Base-by-base conservation (phyloP, 2,797 vertebrate genomes). In the Stomatorhinus walkeri region DNA sequence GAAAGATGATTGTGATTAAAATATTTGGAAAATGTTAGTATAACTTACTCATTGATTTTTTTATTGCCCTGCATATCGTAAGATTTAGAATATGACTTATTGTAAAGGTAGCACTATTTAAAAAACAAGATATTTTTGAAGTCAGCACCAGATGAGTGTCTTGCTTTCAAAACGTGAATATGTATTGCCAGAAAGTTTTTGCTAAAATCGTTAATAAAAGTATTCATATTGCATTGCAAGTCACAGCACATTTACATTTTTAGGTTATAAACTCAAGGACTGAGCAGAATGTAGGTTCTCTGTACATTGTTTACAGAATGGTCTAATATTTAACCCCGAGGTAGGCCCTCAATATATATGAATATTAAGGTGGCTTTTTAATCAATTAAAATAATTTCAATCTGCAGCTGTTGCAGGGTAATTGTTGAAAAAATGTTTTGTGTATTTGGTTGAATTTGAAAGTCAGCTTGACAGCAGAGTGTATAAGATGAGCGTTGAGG, bases 221-320 rank as follows among this genome's bases (percentile, higher is more conserved):
- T 9, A 43, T 43, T 46, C 5, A 8, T n/a, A 46, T 81, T 46
- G 28, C 36, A 81, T 81, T 36, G 68, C 46, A 36, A 6, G 10
- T 51, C 46, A 14, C 40, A 43, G 76, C 28, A n/a, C 22, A 52
- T 85, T 85, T 89, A 16, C 68, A 72, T 0, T 43, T 89, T 85
- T 36, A 59, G 46, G 64, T 46, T 88, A 24, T 84, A 43, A 24
- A 54, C 19, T 28, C 46, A 10, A 76, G 28, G 22, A 79, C 59
- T 51, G 32, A 51, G 68, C 49, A 76, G 48, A 52, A 76, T 79
- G 46, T 28, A 61, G 28, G 9, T 51, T 61, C 16, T 49, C 40
- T 59, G 49, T 52, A 43, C 59, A 86, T 85, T 89, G 56, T 86
- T 85, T 84, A 56, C 81, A 85, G 28, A 68, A 81, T 46, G 76